A percentile compares a stretch with the other conserved stretches of the same genome.
These are phyloP conservation scores for Malurus cyaneus DNA, from an alignment of 2,113 vertebrate species.

Conservation along the genomic window DNA sequence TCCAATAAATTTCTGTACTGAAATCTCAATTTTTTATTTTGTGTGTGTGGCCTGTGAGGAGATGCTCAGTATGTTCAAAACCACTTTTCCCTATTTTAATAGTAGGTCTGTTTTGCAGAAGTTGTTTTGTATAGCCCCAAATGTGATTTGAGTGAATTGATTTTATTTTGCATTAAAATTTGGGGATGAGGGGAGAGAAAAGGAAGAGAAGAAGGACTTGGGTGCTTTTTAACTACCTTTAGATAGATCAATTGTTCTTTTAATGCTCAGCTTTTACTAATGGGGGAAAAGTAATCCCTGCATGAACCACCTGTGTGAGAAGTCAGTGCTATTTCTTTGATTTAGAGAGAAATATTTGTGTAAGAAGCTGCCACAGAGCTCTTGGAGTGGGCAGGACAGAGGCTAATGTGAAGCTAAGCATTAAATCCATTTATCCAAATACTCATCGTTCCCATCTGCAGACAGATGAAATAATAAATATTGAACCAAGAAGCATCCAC, in stretches of 20 bases:
- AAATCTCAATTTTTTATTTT: not conserved
- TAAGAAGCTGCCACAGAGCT: not conserved
- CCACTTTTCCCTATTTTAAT: not conserved
- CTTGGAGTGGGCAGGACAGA: not conserved
- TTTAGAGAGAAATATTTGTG: not conserved
- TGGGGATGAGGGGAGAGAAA: not conserved
- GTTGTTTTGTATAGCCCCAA: not conserved
- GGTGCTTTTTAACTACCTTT: not conserved
- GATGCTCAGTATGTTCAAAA: not conserved
- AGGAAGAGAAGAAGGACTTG: not conserved
- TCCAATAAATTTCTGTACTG: not conserved
- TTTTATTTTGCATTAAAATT: not conserved
- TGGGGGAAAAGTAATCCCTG: not conserved
- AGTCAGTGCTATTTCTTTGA: not conserved
- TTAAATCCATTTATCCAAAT: not conserved
- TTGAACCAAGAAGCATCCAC: not conserved
- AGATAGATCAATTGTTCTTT: not conserved
- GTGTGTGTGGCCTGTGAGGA: not conserved
- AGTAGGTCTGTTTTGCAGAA: not conserved
- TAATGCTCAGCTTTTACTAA: not conserved
- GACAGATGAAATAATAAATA: slow-evolving; percentile 13
- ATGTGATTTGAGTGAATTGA: not conserved
- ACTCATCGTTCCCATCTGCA: not conserved
- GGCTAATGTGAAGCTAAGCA: not conserved
- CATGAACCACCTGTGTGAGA: not conserved